Evolutionary conservation across 2,797 vertebrate species (phyloP).

Genomic region (Neostethus bicornis): DNA sequence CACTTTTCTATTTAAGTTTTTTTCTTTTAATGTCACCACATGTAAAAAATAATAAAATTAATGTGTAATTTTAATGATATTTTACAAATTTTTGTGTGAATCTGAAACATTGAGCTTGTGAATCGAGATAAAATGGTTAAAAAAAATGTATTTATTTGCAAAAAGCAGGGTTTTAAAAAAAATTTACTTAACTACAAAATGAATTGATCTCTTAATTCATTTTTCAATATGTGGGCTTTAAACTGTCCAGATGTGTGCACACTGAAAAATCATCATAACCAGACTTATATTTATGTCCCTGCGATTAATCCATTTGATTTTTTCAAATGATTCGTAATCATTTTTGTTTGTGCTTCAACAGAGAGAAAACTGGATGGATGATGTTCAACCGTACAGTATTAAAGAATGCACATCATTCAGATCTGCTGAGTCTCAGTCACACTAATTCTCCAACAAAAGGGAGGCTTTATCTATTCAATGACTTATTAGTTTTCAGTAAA

Average conservation of each 20-base stretch:
- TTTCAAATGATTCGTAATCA: not conserved
- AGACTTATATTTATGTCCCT: not conserved
- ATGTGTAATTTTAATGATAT: conserved; percentile 36
- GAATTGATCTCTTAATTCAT: no score
- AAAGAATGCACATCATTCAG: conserved; percentile 38
- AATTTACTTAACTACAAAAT: no score
- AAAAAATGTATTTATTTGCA: no score
- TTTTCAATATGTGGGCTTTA: no score
- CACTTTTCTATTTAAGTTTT: conserved; percentile 31
- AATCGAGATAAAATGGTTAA: no score
- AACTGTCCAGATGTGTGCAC: conserved; percentile 18
- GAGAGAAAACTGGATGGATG: conserved; percentile 4
- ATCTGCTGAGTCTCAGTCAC: conserved; percentile 16
- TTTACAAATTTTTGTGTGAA: no score
- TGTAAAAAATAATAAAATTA: conserved; percentile 32
- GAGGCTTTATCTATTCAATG: conserved; percentile 37
- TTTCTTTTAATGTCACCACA: conserved; percentile 6
- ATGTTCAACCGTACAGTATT: conserved; percentile 33
- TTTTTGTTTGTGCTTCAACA: not conserved
- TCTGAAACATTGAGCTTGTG: no score
- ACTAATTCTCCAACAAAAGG: conserved; percentile 8
- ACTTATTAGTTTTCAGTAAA: conserved; percentile 41
- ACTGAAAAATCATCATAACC: not conserved
- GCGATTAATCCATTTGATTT: not conserved
- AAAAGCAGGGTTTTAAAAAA: no score